These are phyloP conservation scores for Platyrinchus mystaceus DNA, from an alignment of 2,797 vertebrate species.

Conservation along the genomic window DNA sequence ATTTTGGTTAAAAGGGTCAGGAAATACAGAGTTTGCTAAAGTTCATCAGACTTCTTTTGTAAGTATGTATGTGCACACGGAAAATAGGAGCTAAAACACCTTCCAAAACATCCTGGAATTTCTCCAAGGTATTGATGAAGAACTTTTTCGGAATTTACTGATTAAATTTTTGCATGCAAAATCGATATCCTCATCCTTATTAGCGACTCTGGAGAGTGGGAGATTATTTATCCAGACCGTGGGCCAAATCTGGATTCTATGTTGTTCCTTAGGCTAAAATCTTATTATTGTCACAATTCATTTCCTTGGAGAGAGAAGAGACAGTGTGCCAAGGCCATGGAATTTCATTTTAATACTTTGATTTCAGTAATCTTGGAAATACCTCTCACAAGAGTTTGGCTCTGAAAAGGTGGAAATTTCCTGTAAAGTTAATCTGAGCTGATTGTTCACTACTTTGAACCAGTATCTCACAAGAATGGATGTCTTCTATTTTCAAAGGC, in stretches of 20 bases:
- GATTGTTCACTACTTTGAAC: background rate
- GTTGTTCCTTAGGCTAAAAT: background rate
- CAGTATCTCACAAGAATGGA: background rate
- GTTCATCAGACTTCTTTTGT: constrained; percentile 9
- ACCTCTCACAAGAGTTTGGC: background rate
- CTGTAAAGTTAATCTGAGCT: constrained; percentile 25
- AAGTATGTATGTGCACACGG: background rate
- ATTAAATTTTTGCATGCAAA: background rate
- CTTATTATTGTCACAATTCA: background rate
- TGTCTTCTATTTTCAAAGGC: constrained; percentile 3
- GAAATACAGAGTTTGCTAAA: constrained; percentile 7
- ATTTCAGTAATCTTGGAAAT: background rate
- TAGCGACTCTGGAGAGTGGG: background rate
- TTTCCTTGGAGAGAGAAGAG: background rate
- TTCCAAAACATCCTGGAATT: background rate
- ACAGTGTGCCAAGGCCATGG: background rate
- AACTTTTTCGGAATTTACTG: background rate
- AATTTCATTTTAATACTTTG: background rate
- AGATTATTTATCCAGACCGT: background rate
- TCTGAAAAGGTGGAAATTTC: constrained; percentile 13
- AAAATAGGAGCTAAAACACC: constrained; percentile 19
- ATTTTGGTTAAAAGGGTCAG: constrained; percentile 37
- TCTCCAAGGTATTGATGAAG: background rate
- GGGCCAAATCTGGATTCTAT: background rate
- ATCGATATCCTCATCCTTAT: background rate